Conservation (phyloP, 2,797 vertebrate species). For the Platyrinchus mystaceus region DNA sequence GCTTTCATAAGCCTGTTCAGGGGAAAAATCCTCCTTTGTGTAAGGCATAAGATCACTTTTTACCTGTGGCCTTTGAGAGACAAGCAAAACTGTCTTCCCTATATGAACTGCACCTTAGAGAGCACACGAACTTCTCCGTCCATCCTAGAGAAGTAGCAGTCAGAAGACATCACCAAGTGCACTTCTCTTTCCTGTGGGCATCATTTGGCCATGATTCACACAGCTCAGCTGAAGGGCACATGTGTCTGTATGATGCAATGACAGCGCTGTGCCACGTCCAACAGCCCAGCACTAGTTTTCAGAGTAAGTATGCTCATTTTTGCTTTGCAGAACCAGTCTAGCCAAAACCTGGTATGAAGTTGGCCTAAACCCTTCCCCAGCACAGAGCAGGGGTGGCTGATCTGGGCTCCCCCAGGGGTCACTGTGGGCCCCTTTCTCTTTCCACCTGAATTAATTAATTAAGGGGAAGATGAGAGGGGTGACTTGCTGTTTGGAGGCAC, state of each 20-base stretch:
- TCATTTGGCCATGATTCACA: background rate
- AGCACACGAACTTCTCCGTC: background rate
- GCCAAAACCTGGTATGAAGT: background rate
- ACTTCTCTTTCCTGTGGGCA: background rate
- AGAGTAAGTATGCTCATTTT: background rate
- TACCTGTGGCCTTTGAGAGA: background rate
- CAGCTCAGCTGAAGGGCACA: background rate
- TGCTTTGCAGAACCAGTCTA: background rate
- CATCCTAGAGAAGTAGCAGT: background rate
- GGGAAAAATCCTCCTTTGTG: background rate
- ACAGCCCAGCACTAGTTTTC: background rate
- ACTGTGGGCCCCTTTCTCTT: fast-evolving
- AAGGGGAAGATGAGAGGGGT: background rate
- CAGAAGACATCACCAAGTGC: background rate
- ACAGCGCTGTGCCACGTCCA: background rate
- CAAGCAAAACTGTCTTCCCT: background rate
- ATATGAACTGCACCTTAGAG: background rate
- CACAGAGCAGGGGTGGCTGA: background rate
- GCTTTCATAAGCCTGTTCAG: background rate
- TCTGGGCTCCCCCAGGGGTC: fast-evolving
- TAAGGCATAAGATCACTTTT: background rate
- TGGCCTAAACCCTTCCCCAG: background rate
- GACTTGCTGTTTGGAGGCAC: background rate
- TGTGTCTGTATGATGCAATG: background rate
- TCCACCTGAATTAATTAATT: background rate